phyloP scores from a whole-genome alignment of 2,797 vertebrate species.

The Morelia viridis region DNA sequence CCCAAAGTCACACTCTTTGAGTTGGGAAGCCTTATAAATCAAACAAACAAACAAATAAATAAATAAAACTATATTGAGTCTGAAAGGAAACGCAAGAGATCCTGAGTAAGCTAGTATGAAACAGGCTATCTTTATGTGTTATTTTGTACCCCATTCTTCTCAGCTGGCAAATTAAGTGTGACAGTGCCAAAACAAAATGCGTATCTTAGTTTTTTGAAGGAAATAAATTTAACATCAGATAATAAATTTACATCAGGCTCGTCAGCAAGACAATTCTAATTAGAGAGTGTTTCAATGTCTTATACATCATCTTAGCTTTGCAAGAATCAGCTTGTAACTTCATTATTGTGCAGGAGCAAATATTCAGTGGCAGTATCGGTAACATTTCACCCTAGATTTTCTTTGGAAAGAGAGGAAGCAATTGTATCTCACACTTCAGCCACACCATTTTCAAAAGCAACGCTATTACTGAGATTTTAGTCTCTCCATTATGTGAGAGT shows the following conservation, averaged over 20 bases:
- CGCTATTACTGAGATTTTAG: background rate
- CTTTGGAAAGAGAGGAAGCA: constrained; percentile 41
- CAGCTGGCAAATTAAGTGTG: background rate
- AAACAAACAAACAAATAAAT: background rate
- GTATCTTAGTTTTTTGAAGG: background rate
- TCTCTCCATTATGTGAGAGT: background rate
- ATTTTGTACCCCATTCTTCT: background rate
- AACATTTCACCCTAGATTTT: constrained; percentile 11
- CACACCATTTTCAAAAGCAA: background rate
- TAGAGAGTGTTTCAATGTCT: background rate
- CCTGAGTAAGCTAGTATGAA: background rate
- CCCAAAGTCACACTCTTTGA: background rate
- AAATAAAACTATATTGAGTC: background rate
- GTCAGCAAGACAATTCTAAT: constrained; percentile 18
- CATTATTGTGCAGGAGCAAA: constrained; percentile 15
- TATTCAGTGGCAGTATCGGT: constrained; percentile 20
- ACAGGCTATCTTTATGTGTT: background rate
- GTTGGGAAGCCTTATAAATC: background rate
- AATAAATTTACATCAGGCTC: background rate
- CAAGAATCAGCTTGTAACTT: background rate
- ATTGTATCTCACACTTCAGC: background rate
- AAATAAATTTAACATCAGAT: background rate
- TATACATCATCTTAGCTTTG: background rate
- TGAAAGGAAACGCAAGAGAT: background rate
- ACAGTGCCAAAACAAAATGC: constrained; percentile 22